These are phyloP conservation scores for Scomber scombrus DNA, from an alignment of 2,113 vertebrate genomes.

Conservation along the genomic window DNA sequence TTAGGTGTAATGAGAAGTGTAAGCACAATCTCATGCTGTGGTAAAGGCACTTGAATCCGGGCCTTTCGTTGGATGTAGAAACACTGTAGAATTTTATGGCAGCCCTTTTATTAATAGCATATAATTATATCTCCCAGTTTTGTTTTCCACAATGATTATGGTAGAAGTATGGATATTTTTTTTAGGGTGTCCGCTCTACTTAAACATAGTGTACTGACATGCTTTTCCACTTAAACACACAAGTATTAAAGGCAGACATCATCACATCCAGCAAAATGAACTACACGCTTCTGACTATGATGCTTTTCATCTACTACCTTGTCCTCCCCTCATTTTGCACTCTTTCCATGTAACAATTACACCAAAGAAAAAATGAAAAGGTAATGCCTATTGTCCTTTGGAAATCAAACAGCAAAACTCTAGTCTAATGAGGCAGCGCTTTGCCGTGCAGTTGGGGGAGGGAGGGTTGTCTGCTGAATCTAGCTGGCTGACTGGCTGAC, in stretches of 20 bases:
- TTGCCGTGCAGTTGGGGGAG: constrained; percentile 45
- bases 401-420: constrained; percentile 38
- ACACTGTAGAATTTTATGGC: not conserved
- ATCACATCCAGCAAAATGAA: not conserved
- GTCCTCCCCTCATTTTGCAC: too few relatives aligned
- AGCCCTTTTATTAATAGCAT: not conserved
- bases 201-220: not conserved
- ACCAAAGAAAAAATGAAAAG: not conserved
- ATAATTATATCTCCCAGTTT: constrained; percentile 3
- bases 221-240: constrained; percentile 6
- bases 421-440: constrained; percentile 60
- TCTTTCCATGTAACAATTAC: not conserved
- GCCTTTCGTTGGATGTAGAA: constrained; percentile 6
- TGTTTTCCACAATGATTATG: constrained; percentile 25
- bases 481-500: constrained; percentile 77
- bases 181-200: constrained; percentile 1
- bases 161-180: not conserved
- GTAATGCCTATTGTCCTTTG: constrained; percentile 24
- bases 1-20: constrained; percentile 56
- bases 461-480: constrained; percentile 62
- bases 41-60: constrained; percentile 8
- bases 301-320: constrained; percentile 11
- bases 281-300: not conserved
- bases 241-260: not conserved
- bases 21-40: constrained; percentile 28